Base-by-base conservation (phyloP, 2,797 vertebrate species). In the Anabacerthia variegaticeps region DNA sequence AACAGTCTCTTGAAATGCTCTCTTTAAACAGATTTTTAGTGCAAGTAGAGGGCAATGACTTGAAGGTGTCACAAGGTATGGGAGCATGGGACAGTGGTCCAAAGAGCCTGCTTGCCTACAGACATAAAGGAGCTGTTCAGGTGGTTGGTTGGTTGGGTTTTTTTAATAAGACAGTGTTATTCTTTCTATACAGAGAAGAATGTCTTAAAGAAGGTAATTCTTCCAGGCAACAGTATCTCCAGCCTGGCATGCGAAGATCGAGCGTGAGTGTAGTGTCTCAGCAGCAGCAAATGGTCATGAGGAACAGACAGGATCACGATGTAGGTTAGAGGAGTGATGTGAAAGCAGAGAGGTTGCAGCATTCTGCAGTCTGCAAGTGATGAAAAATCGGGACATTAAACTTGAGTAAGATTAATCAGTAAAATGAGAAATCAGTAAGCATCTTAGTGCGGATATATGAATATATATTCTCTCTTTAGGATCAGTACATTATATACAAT, bases 31-130 rank as follows among this genome's bases (percentile, higher is more conserved):
- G 28, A 27, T 34, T 63, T 90, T 86, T 73, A 20, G 27, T 65
- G 17, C 24, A 23, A 0, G 1, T 23, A 61, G 34, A n/a, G 18
- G 16, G 30, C 1, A 2, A 24, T 39, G 55, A n/a, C 34, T 41
- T 56, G n/a, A 54, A 30, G 48, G 28, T 68, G 16, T 88, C 55
- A 8, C 5, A 15, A 9, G 11, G 8, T 49, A 15, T 1, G 2
- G 41, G 68, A 77, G 51, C 46, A 55, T 0, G 0, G 62, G 39
- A 8, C 16, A 6, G 32, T 34, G 26, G 3, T 61, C 46, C 55
- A 48, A 71, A 87, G 52, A 67, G 26, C 22, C 28, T 56, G 7
- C 7, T 65, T 59, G 20, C 30, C 73, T 79, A 37, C 7, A 84
- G 79, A 46, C 5, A 16, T 51, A 67, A 59, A 73, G 48, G 39